phyloP scores from a whole-genome alignment of 2,888 invertebrate genomes.

The Troides oblongomaculatus region DNA sequence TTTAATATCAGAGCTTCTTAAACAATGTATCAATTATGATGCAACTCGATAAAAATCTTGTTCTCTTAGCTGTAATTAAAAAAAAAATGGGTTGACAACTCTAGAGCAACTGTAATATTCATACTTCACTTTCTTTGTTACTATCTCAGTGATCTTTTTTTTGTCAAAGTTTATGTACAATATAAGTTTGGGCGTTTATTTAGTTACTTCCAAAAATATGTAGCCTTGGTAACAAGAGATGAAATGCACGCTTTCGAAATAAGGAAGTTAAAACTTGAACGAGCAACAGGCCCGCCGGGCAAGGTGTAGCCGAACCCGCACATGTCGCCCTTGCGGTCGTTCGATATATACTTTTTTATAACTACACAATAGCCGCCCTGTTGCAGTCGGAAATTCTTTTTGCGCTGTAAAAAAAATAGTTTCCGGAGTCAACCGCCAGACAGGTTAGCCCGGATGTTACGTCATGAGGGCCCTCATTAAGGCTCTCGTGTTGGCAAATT shows the following conservation, averaged over 20 bases:
- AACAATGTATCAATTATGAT: no score
- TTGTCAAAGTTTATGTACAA: no score
- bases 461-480: slow-evolving; percentile 23
- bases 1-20: no score
- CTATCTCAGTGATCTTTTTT: no score
- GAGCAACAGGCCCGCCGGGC: not conserved
- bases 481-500: slow-evolving; percentile 18
- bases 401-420: slow-evolving; percentile 21
- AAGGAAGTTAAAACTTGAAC: slow-evolving; percentile 6
- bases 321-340: slow-evolving; percentile 9
- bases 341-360: slow-evolving; percentile 6
- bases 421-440: slow-evolving; percentile 22
- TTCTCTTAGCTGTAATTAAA: no score
- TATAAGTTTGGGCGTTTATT: no score
- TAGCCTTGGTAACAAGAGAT: no score
- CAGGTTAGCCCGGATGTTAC: slow-evolving; percentile 23
- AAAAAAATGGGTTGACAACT: no score
- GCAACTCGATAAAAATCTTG: no score
- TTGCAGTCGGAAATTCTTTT: slow-evolving; percentile 24
- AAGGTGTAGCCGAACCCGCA: not conserved
- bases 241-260: not conserved
- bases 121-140: no score
- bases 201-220: no score
- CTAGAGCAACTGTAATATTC: no score
- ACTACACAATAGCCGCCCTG: slow-evolving; percentile 8